Evolutionary conservation across 1,140 invertebrate genomes (phyloP).

Genomic region (Rhagoletis zephyria): DNA sequence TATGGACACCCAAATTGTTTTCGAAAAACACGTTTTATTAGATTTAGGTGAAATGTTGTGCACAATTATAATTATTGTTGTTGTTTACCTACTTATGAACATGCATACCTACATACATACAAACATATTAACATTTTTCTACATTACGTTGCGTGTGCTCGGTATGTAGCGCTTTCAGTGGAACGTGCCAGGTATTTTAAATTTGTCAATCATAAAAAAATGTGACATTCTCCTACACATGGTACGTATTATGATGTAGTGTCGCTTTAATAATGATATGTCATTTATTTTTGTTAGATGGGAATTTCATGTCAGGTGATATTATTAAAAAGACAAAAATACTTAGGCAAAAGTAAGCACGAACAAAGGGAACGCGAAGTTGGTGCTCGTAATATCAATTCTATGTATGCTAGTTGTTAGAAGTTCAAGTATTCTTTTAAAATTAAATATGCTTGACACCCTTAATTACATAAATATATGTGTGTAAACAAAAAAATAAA

Average conservation of each 20-base stretch:
- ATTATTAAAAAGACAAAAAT: background rate
- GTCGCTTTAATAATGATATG: slow-evolving; percentile 28
- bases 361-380: background rate
- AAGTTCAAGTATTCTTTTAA: too few relatives aligned
- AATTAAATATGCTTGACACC: too few relatives aligned
- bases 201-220: slow-evolving; percentile 40
- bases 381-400: background rate
- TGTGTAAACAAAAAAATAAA: too few relatives aligned
- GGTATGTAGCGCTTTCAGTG: slow-evolving; percentile 1
- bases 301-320: slow-evolving; percentile 36
- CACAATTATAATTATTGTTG: slow-evolving; percentile 38
- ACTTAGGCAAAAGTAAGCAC: background rate
- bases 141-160: slow-evolving; percentile 38
- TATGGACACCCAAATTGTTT: background rate
- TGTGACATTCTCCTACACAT: background rate
- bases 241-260: background rate
- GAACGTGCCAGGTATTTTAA: slow-evolving; percentile 28
- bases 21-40: slow-evolving; percentile 10
- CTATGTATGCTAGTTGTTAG: too few relatives aligned
- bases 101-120: background rate
- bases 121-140: background rate
- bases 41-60: slow-evolving; percentile 34
- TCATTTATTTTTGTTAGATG: slow-evolving; percentile 28
- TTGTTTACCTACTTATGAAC: background rate
- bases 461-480: too few relatives aligned